Evolutionary conservation across 1,140 invertebrate genomes (phyloP).

Genomic region (Drosophila saltans): DNA sequence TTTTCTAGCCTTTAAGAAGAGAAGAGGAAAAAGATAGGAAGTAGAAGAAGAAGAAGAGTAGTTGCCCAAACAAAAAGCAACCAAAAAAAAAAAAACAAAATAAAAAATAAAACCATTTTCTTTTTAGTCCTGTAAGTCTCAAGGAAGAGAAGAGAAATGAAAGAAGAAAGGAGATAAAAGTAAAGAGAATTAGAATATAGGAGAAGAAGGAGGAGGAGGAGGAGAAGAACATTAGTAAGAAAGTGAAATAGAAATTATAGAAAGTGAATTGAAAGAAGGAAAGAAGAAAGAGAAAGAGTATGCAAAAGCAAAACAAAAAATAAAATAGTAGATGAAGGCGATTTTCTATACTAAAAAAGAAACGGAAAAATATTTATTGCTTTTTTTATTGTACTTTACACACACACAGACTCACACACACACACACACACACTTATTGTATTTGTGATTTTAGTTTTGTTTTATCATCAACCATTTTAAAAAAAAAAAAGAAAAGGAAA

Average conservation of each 20-base stretch:
- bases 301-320: not conserved
- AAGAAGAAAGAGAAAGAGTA: not conserved
- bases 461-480: not conserved
- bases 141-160: slow-evolving; percentile 27
- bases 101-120: slow-evolving; percentile 27
- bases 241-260: slow-evolving; percentile 42
- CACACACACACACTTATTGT: slow-evolving; percentile 51
- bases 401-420: slow-evolving; percentile 17
- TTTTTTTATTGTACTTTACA: slow-evolving; percentile 60
- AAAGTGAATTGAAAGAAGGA: not conserved
- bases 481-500: not conserved
- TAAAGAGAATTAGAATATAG: slow-evolving; percentile 14
- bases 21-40: not conserved
- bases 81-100: slow-evolving; percentile 20
- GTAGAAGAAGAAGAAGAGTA: slow-evolving; percentile 1
- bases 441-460: slow-evolving; percentile 66
- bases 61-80: slow-evolving; percentile 28
- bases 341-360: not conserved
- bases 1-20: slow-evolving; percentile 42
- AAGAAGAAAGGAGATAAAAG: not conserved
- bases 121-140: slow-evolving; percentile 68
- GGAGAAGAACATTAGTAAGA: slow-evolving; percentile 28
- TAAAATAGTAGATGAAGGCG: not conserved
- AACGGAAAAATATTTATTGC: slow-evolving; percentile 5
- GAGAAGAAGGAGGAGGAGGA: not conserved